phyloP scores from a whole-genome alignment of 2,113 vertebrate genomes.

The Osmerus eperlanus region DNA sequence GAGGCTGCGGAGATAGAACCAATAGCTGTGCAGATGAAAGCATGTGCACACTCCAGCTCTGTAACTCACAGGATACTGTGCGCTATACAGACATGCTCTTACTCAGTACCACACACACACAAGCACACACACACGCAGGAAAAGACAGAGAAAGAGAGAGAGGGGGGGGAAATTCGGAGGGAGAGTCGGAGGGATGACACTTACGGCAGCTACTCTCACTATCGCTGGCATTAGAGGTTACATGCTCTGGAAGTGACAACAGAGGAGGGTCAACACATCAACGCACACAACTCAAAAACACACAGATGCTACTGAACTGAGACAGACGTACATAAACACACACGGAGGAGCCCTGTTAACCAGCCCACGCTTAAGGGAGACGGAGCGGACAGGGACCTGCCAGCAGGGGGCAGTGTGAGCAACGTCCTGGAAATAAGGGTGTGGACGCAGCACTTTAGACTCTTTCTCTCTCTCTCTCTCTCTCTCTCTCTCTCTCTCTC shows the following conservation, averaged over 20 bases:
- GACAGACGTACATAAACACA: conserved; percentile 5
- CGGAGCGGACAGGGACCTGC: conserved; percentile 25
- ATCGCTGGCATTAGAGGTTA: conserved; percentile 98
- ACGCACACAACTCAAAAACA: conserved; percentile 15
- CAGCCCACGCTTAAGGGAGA: neutral
- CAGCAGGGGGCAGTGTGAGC: conserved; percentile 53
- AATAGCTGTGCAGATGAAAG: too few relatives aligned
- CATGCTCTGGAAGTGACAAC: conserved; percentile 94
- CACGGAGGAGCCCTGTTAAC: neutral
- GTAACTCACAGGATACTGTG: too few relatives aligned
- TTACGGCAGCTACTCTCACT: conserved; percentile 99
- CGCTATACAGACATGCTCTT: too few relatives aligned
- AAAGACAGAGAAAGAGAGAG: neutral
- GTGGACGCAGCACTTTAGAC: neutral
- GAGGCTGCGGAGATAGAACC: too few relatives aligned
- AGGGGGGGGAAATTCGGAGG: conserved; percentile 24
- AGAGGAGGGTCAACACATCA: conserved; percentile 72
- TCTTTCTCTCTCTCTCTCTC: neutral
- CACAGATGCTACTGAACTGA: conserved; percentile 13
- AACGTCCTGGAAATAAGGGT: neutral
- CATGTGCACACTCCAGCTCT: too few relatives aligned
- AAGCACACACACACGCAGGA: too few relatives aligned
- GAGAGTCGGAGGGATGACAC: conserved; percentile 68
- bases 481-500: too few relatives aligned
- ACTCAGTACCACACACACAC: neutral